These are phyloP conservation scores for Diplodus puntazzo DNA, from an alignment of 2,797 vertebrate genomes.

Conservation along the genomic window DNA sequence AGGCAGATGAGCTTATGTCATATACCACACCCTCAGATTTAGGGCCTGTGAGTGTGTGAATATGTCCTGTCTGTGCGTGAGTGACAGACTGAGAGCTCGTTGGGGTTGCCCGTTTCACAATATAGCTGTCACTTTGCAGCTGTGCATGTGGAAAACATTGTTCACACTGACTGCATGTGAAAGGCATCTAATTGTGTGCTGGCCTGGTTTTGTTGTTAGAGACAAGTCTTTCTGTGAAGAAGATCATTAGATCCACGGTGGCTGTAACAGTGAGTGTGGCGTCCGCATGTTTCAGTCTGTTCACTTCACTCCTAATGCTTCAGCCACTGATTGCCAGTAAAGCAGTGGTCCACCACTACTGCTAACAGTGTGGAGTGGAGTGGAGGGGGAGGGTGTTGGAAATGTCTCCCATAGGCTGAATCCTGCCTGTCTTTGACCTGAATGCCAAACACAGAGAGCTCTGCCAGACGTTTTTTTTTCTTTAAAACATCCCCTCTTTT, in stretches of 20 bases:
- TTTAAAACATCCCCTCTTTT: conserved; percentile 66
- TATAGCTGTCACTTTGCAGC: conserved; percentile 14
- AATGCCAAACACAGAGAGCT: conserved; percentile 76
- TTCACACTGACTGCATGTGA: conserved; percentile 17
- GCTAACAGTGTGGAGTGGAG: conserved; percentile 55
- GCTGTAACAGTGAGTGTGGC: conserved; percentile 26
- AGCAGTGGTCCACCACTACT: conserved; percentile 52
- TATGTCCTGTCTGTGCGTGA: neutral
- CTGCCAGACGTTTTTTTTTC: conserved; percentile 58
- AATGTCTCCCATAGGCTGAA: conserved; percentile 62
- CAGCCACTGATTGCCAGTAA: conserved; percentile 53
- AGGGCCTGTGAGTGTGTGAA: neutral
- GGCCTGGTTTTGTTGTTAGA: conserved; percentile 29
- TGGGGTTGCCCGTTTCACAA: conserved; percentile 9
- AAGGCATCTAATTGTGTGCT: conserved; percentile 17
- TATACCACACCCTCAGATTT: conserved; percentile 24
- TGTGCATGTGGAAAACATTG: conserved; percentile 32
- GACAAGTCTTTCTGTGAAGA: conserved; percentile 34
- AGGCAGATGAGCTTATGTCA: conserved; percentile 26
- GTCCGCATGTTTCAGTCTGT: conserved; percentile 46
- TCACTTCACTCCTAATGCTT: conserved; percentile 56
- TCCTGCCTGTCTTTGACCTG: conserved; percentile 74
- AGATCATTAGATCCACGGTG: conserved; percentile 30
- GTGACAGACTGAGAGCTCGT: conserved; percentile 10
- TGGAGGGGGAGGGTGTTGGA: conserved; percentile 34